Conservation (phyloP, 2,888 invertebrate species). For the Drosophila rellima region DNA sequence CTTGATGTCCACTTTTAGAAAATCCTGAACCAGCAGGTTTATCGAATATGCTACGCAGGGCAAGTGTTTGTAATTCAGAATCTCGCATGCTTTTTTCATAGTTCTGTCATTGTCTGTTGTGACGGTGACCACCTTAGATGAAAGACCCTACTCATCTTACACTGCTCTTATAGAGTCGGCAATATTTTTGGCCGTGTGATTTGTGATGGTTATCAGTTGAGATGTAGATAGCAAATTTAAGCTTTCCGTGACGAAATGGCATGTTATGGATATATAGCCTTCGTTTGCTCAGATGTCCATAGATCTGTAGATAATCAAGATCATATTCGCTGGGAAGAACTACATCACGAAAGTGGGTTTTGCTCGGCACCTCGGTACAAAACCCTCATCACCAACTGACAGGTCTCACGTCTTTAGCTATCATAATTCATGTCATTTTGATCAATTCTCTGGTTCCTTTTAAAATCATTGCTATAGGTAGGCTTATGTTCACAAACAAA, state of each 20-base stretch:
- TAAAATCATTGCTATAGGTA: no score
- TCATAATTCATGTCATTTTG: no score
- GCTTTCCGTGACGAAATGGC: slow-evolving; percentile 11
- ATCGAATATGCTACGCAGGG: slow-evolving; percentile 24
- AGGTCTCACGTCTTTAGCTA: no score
- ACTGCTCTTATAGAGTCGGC: slow-evolving; percentile 13
- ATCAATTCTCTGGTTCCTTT: no score
- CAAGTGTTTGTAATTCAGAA: slow-evolving; percentile 15
- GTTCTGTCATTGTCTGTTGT: slow-evolving; percentile 20
- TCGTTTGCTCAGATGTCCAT: slow-evolving; percentile 21
- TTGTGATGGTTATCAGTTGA: slow-evolving; percentile 4
- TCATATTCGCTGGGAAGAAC: no score
- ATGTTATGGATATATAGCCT: slow-evolving; percentile 19
- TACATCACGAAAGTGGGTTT: no score
- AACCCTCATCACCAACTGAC: no score
- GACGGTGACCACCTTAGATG: slow-evolving; percentile 20
- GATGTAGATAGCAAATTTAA: slow-evolving; percentile 20
- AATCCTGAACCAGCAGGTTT: slow-evolving; percentile 19
- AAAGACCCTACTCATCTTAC: slow-evolving; percentile 16
- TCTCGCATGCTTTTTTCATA: slow-evolving; percentile 22
- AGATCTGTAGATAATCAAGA: no score
- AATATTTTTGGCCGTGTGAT: slow-evolving; percentile 10
- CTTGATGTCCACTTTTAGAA: slow-evolving; percentile 6
- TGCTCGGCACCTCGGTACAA: no score
- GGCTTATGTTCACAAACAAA: no score